Evolutionary conservation across 2,113 vertebrate genomes (phyloP), one percentile per base, ranked within the genome.

Genomic region (Chaetops frenatus): DNA sequence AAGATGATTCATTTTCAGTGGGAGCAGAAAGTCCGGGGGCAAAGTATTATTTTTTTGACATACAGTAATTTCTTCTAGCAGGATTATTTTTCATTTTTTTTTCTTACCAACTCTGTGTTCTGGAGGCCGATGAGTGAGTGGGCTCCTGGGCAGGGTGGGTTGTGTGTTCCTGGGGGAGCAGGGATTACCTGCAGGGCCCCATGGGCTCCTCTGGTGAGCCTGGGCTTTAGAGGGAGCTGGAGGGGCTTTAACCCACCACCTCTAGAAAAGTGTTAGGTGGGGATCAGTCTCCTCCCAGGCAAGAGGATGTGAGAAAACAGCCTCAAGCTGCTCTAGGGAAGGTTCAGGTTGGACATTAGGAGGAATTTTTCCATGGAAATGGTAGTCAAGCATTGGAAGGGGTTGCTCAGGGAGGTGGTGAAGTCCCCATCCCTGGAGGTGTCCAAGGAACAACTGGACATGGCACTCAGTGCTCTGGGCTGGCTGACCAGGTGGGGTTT

Each of bases 1-100:
- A 57, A 73, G 95, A 95, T 96, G 97, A 97, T 91, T 97, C 97
- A 96, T 71, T 90, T 53, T 72, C 91, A 95, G 95, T 96, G 92
- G 95, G 90, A 96, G 90, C 87, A 95, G 95, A 93, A 95, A 95
- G 94, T 94, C 96, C 7, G 82, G 95, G 95, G 94, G 95, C 95
- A 94, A 97, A 87, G 85, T 25, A 62, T 95, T 90, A 69, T 88
- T 95, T 94, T 94, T 38, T 7, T 95, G 90, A 90, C 93, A 79
- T 36, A 29, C 87, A 61, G 60, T 93, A 50, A 95, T 93, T 96
- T 94, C 81, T 88, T 66, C 81, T 77, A 50, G 62, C 27, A 15
- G 89, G 73, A 70, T 62, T 70, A 60, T 69, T 56, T 78, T 50
- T 57, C 9, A 8, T 50, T 60, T 77, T 58, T 58, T 70, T 79